Conservation (phyloP, 2,113 vertebrate genomes). For the Etia nguti region DNA sequence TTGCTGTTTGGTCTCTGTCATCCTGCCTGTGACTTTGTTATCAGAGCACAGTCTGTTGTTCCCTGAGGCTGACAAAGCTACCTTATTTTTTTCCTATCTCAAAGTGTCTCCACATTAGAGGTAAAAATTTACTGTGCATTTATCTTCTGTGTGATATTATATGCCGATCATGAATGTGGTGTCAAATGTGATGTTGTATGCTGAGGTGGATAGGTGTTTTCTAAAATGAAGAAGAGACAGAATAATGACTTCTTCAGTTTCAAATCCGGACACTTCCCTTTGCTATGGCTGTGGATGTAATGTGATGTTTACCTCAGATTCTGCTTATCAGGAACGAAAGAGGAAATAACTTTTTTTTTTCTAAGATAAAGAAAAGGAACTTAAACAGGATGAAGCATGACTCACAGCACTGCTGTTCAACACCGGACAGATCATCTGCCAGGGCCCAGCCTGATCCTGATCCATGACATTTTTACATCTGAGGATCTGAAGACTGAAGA, state of each 20-base stretch:
- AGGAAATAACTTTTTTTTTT: neutral
- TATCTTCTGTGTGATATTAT: neutral
- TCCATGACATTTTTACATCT: neutral
- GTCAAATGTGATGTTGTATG: neutral
- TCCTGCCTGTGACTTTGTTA: neutral
- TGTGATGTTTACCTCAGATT: neutral
- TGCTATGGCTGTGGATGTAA: neutral
- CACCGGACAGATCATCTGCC: accelerated
- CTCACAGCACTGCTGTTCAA: neutral
- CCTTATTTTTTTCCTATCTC: neutral
- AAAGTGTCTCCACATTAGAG: neutral
- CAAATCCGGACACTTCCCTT: neutral
- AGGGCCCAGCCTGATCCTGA: neutral
- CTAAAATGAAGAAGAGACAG: neutral
- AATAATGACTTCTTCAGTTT: neutral
- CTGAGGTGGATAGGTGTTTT: neutral
- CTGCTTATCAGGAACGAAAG: neutral
- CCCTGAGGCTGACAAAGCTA: neutral
- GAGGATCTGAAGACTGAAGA: neutral
- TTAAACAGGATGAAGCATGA: neutral
- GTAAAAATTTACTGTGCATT: neutral
- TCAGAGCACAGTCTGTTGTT: neutral
- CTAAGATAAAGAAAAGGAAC: neutral
- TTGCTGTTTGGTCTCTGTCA: neutral
- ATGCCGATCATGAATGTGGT: neutral